Percentiles rank a stretch among this genome's conserved stretches.
Conservation (phyloP, 53 echinoderm and acorn worm species). For the Paracentrotus lividus region DNA sequence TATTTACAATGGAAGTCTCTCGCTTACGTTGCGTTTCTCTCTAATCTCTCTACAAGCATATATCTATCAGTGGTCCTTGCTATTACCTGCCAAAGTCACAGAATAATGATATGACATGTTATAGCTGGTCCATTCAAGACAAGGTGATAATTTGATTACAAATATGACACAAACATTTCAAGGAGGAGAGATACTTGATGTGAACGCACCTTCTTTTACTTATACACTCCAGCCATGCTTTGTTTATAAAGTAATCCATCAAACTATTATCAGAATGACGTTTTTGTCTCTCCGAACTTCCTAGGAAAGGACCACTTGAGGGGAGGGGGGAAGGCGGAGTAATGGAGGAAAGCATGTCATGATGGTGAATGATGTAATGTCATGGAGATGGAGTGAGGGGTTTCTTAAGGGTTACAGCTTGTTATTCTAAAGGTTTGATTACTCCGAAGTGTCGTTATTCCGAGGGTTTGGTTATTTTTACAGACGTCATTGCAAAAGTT, state of each 20-base stretch:
- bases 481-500: too few species aligned
- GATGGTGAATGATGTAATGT: background rate
- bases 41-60: background rate
- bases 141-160: conserved; percentile 58
- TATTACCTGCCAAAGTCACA: background rate
- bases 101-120: background rate
- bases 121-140: background rate
- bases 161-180: conserved; percentile 53
- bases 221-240: conserved; percentile 33
- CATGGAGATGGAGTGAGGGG: too few species aligned
- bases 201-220: background rate
- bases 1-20: too few species aligned
- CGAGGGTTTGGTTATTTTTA: background rate
- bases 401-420: too few species aligned
- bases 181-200: conserved; percentile 3
- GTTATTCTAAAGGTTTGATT: background rate
- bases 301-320: conserved; percentile 21
- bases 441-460: background rate
- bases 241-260: conserved; percentile 49
- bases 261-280: conserved; percentile 22
- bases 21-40: background rate
- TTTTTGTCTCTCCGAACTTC: conserved; percentile 32
- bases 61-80: background rate
- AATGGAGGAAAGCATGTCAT: background rate
- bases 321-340: too few species aligned